These are phyloP conservation scores for Molossus alvarezi DNA, from an alignment of 2,797 vertebrate genomes.

Conservation along the genomic window DNA sequence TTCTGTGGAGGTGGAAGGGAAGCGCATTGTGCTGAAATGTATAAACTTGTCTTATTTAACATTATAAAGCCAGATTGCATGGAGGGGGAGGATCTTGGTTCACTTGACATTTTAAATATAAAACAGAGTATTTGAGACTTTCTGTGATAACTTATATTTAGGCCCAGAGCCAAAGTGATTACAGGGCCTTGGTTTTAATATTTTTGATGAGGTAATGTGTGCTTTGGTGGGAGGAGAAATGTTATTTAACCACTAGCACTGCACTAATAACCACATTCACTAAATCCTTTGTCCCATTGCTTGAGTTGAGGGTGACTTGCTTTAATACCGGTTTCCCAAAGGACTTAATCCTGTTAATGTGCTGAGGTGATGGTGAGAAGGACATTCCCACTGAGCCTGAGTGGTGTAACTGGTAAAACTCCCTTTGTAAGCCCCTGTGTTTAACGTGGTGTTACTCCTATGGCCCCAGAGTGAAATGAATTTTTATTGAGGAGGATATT, in stretches of 20 bases:
- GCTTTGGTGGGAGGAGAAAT: conserved; percentile 70
- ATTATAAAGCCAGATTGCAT: conserved; percentile 45
- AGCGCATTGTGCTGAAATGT: not conserved
- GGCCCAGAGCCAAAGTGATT: conserved; percentile 73
- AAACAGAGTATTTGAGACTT: conserved; percentile 67
- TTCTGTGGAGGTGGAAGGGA: conserved; percentile 16
- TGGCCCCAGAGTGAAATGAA: conserved; percentile 22
- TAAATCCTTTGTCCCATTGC: conserved; percentile 74
- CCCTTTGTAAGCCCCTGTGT: conserved; percentile 72
- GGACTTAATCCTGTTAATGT: conserved; percentile 77
- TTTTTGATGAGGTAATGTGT: conserved; percentile 81
- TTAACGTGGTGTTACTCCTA: conserved; percentile 52
- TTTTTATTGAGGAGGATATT: conserved; percentile 72
- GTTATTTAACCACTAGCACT: conserved; percentile 77
- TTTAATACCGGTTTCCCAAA: conserved; percentile 75
- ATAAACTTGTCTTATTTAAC: conserved; percentile 42
- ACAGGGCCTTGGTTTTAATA: conserved; percentile 68
- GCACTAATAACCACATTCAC: conserved; percentile 64
- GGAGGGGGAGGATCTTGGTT: not conserved
- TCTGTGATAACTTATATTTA: conserved; percentile 35
- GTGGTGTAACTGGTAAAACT: conserved; percentile 78
- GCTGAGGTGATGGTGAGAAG: conserved; percentile 78
- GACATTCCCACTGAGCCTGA: conserved; percentile 63
- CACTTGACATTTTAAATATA: conserved; percentile 13
- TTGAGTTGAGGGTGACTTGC: conserved; percentile 73